Evolutionary conservation across 1,140 invertebrate genomes (phyloP).

Genomic region (Drosophila prosaltans): DNA sequence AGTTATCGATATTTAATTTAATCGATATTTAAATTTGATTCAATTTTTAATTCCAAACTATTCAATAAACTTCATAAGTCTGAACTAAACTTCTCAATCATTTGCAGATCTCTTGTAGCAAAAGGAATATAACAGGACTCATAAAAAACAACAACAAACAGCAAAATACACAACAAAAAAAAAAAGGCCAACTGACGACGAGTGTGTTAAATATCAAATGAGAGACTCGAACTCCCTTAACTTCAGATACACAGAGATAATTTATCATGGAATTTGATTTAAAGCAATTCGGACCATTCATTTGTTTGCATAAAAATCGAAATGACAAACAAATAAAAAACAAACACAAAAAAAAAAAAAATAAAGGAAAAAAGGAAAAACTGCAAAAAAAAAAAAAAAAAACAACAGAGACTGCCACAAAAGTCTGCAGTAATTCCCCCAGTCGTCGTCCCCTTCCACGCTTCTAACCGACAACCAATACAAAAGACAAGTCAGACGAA

Average conservation of each 20-base stretch:
- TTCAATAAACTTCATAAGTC: too few relatives aligned
- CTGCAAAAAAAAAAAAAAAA: conserved; percentile 16
- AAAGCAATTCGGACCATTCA: conserved; percentile 40
- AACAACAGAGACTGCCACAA: conserved; percentile 42
- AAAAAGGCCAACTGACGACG: conserved; percentile 37
- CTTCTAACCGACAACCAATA: conserved; percentile 21
- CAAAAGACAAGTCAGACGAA: conserved; percentile 58
- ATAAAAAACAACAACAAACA: conserved; percentile 20
- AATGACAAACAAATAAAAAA: conserved; percentile 55
- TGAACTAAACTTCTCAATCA: conserved; percentile 26
- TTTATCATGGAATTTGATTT: conserved; percentile 69
- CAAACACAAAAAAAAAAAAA: conserved; percentile 26
- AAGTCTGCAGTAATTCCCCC: conserved; percentile 43
- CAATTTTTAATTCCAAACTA: too few relatives aligned
- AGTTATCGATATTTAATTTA: too few relatives aligned
- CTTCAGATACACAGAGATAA: conserved; percentile 42
- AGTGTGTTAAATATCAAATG: conserved; percentile 21
- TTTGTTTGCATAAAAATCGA: conserved; percentile 49
- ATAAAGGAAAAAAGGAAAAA: conserved; percentile 3
- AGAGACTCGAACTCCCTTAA: neutral
- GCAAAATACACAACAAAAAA: conserved; percentile 1
- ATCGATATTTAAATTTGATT: too few relatives aligned
- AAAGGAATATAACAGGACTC: conserved; percentile 2
- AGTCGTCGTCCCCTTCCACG: neutral
- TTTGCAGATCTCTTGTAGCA: conserved; percentile 10